Evolutionary conservation across 2,888 invertebrate species (phyloP).

Genomic region (Leucania comma): DNA sequence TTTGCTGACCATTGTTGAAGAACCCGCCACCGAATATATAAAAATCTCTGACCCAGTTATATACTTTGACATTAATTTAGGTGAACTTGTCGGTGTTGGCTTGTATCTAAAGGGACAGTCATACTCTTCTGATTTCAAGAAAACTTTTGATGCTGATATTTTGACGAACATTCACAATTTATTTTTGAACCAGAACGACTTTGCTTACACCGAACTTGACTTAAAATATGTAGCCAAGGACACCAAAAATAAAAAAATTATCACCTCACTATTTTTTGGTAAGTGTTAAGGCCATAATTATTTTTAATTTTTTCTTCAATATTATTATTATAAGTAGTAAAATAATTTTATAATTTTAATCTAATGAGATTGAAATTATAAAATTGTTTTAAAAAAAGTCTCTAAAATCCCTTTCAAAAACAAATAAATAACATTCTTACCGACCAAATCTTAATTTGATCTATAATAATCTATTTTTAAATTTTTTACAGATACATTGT

Average conservation of each 20-base stretch:
- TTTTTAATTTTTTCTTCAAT: too few species aligned
- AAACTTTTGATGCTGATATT: conserved; percentile 67
- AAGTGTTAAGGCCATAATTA: conserved; percentile 50
- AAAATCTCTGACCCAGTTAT: conserved; percentile 73
- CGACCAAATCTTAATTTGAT: neutral
- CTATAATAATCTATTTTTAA: neutral
- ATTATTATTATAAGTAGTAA: neutral
- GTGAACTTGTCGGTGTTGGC: conserved; percentile 87
- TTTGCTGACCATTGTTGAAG: conserved; percentile 86
- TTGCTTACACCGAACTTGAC: conserved; percentile 87
- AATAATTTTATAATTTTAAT: too few species aligned
- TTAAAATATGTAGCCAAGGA: conserved; percentile 86
- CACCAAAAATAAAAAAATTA: conserved; percentile 82
- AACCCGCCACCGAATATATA: conserved; percentile 84
- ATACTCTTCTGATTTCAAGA: conserved; percentile 83
- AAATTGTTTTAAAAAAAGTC: too few species aligned
- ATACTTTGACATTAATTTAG: conserved; percentile 78
- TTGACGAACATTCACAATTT: conserved; percentile 71
- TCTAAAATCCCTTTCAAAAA: too few species aligned
- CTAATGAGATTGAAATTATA: too few species aligned
- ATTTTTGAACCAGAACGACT: conserved; percentile 77
- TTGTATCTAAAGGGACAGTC: conserved; percentile 88
- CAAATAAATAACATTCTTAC: neutral
- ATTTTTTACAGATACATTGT: conserved; percentile 73
- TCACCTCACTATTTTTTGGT: conserved; percentile 81